Conservation (phyloP, 2,888 invertebrate genomes). For the Pasiphila rectangulata region DNA sequence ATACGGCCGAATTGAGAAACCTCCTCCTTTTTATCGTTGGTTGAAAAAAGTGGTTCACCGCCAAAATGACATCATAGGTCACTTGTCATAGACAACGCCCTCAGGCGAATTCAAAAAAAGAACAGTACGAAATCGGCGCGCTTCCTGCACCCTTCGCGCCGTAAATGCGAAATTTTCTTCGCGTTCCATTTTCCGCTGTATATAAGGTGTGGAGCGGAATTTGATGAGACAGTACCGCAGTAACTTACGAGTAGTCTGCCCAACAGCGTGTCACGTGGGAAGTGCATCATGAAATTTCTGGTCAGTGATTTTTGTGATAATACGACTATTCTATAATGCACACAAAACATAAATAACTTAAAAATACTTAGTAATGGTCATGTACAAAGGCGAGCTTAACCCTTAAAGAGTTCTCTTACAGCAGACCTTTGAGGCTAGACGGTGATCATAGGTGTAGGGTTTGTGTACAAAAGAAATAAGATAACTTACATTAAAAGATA, state of each 20-base stretch:
- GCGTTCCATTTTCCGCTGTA: constrained; percentile 63
- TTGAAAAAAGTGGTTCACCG: constrained; percentile 28
- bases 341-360: too few relatives aligned
- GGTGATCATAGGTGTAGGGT: too few relatives aligned
- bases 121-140: constrained; percentile 47
- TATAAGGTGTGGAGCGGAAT: constrained; percentile 64
- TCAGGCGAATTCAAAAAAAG: constrained; percentile 23
- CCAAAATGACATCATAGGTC: constrained; percentile 31
- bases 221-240: constrained; percentile 72
- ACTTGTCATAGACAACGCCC: constrained; percentile 24
- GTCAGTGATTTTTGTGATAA: constrained; percentile 53
- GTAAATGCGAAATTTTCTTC: constrained; percentile 72
- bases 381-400: too few relatives aligned
- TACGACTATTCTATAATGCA: too few relatives aligned
- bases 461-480: too few relatives aligned
- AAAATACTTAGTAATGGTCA: too few relatives aligned
- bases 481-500: too few relatives aligned
- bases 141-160: constrained; percentile 76
- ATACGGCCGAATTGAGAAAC: too few relatives aligned
- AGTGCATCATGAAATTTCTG: constrained; percentile 79
- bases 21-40: too few relatives aligned
- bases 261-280: constrained; percentile 41
- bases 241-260: constrained; percentile 75
- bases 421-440: too few relatives aligned
- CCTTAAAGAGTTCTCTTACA: too few relatives aligned